Base-by-base conservation (phyloP, 2,888 invertebrate species). In the Clepsis dumicolana region DNA sequence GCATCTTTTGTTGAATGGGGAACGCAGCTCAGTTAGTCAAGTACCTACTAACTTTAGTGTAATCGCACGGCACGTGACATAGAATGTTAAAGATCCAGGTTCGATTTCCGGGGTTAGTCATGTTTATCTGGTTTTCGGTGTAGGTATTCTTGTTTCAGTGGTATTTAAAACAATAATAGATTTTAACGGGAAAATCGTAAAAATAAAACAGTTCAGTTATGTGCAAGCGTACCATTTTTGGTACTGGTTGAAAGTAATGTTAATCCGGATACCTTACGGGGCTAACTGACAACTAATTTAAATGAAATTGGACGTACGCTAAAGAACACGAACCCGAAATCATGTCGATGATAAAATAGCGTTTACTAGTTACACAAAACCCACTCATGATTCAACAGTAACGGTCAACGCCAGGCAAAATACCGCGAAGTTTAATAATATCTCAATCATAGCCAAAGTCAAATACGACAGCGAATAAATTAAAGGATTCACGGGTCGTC, bases 401-500 rank as follows among this genome's bases (percentile, higher is more conserved):
- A 48, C 48, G 48, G 48, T 48, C 10, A 10, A 21, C 8, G 44
- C 18, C 2, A 44, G 2, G 7, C 10, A 44, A 44, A 44, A 44
- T 21, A 21, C 48, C 21, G 4, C 48, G 4, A 21, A 48, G 18
- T 41, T n/a, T 48, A 48, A 48, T 48, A 48, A 48, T 21, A 12
- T 48, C 48, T 48, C 48, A 48, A 48, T 48, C 48, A 48, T 21
- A 48, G 21, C 48, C 48, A 12, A 48, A 48, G 48, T 18, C 12
- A 48, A 48, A 48, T 21, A 48, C 18, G 48, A 48, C 48, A 21
- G 48, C 48, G 7, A 48, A 21, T 10, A 35, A 21, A 48, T 48
- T 48, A 48, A 48, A 48, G 21, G 21, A 48, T 48, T 48, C 48
- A 48, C 12, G 48, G 21, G 48, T 48, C 48, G n/a, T 48, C 21